These are phyloP conservation scores for Cydia fagiglandana DNA, from an alignment of 1,140 invertebrate species.

Conservation along the genomic window DNA sequence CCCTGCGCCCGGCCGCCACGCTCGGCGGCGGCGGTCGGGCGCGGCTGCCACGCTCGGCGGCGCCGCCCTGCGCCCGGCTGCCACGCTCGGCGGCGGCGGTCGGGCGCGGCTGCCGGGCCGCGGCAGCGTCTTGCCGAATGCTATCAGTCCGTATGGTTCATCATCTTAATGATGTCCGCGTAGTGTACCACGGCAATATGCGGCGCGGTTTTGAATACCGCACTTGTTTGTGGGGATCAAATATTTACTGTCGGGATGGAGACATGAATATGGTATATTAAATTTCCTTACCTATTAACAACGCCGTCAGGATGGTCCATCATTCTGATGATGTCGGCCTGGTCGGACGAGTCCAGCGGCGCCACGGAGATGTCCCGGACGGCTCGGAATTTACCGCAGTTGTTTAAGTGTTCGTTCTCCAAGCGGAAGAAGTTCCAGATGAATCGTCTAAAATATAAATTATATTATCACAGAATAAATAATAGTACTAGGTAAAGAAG, in stretches of 20 bases:
- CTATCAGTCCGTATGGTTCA: too few species aligned
- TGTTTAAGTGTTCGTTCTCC: conserved; percentile 99
- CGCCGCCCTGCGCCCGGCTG: too few species aligned
- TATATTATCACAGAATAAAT: not conserved
- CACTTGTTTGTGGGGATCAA: not conserved
- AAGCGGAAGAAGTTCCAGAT: conserved; percentile 99
- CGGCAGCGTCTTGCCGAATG: too few species aligned
- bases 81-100: too few species aligned
- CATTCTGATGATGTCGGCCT: conserved; percentile 93
- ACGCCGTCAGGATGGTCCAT: conserved; percentile 97
- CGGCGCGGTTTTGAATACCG: not conserved
- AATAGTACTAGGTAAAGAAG: too few species aligned
- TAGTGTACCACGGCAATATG: not conserved
- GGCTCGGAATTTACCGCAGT: conserved; percentile 99
- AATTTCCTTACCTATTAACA: conserved; percentile 81
- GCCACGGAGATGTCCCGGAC: conserved; percentile 99
- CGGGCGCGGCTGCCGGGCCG: too few species aligned
- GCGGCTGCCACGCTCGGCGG: too few species aligned
- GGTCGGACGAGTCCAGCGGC: conserved; percentile 96
- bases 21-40: too few species aligned
- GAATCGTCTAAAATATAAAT: conserved; percentile 86
- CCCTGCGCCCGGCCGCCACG: too few species aligned
- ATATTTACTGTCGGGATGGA: too few species aligned
- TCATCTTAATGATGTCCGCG: too few species aligned
- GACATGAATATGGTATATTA: too few species aligned